A percentile compares a stretch with the other conserved stretches of the same genome.
Conservation (phyloP, 2,113 vertebrate genomes). For the Cettia cetti region DNA sequence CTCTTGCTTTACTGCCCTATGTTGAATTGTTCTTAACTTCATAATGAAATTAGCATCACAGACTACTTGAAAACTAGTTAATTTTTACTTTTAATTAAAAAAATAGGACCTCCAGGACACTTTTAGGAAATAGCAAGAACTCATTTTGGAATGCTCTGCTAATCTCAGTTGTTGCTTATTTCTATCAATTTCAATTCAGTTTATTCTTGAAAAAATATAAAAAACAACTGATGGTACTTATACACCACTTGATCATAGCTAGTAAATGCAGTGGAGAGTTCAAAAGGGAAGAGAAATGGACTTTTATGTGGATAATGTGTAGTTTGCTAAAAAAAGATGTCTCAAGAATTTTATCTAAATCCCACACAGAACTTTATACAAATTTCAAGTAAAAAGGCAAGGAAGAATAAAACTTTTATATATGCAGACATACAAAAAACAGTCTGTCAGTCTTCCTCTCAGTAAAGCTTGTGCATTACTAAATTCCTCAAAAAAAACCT, state of each 20-base stretch:
- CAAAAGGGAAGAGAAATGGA: neutral
- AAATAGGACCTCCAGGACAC: neutral
- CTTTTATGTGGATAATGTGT: neutral
- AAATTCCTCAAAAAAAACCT: neutral
- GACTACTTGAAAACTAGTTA: neutral
- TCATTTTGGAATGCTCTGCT: neutral
- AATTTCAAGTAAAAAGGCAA: neutral
- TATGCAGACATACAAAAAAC: neutral
- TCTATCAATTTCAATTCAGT: neutral
- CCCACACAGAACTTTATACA: neutral
- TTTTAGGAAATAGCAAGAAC: neutral
- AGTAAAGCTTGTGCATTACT: neutral
- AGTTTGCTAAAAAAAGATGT: neutral
- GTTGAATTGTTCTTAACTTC: neutral
- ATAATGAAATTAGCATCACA: neutral
- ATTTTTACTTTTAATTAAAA: neutral
- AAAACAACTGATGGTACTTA: neutral
- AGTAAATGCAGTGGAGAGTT: neutral
- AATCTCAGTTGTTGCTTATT: neutral
- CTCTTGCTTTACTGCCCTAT: neutral
- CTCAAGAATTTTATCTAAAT: neutral
- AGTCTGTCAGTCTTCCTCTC: neutral
- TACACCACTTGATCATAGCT: neutral
- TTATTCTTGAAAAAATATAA: neutral
- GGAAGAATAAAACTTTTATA: neutral